Evolutionary conservation across 2,113 vertebrate genomes (phyloP), one percentile per base, ranked within the genome.

Genomic region (Actinemys pallida): DNA sequence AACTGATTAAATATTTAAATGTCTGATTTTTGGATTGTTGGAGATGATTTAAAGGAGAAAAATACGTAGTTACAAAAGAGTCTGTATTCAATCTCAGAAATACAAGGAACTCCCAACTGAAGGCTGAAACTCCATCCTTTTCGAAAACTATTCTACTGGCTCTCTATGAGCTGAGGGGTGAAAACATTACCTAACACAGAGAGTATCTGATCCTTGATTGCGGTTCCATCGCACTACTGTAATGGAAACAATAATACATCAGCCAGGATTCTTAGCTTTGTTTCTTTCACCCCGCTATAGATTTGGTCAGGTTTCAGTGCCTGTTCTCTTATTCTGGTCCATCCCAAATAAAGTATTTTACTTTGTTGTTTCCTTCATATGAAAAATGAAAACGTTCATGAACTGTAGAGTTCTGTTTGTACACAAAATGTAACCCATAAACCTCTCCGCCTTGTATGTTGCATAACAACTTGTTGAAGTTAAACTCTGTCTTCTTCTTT

Each of bases 401-500:
- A 49, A 84, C 24, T 62, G 83, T 54, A 75, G 4, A 69, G 5
- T 91, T 88, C 7, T 54, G 29, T 9, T 76, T 27, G 13, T 65
- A 57, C 89, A 52, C 52, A 92, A 59, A 47, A 8, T 0, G 1
- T 83, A 62, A 3, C 86, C 90, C 5, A 49, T 81, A 25, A 78
- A 10, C 52, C 88, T 1, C 62, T 81, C 11, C 11, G 50, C 1
- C 0, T 0, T 52, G 25, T 6, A 45, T 92, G n/a, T 86, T 90
- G 24, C 39, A 16, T 87, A 91, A 35, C 45, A 88, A 54, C 3
- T 5, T 82, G 3, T 56, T 96, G 76, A 95, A 84, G 3, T 87
- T 80, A 88, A 89, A 11, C 16, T 39, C 89, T 90, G 82, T 39
- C 4, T 81, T 80, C 84, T n/a, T 86, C 19, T 54, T 92, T 94